Evolutionary conservation across 2,113 vertebrate genomes (phyloP).

Genomic region (Entelurus aequoreus): DNA sequence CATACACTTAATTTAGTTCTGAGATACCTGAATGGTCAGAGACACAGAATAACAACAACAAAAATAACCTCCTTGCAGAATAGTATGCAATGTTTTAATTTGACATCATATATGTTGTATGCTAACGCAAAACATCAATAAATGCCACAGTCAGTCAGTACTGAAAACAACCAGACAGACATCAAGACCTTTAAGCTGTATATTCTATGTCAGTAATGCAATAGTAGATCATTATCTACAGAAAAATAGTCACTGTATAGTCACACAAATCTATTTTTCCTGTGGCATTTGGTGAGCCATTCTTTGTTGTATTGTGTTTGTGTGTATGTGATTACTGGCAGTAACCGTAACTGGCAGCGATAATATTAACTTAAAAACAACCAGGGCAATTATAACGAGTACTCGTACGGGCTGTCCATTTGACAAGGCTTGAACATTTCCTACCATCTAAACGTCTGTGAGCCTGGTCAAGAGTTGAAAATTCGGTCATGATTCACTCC

Average conservation of each 20-base stretch:
- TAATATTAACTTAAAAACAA: background rate
- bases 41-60: background rate
- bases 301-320: background rate
- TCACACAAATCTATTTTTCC: background rate
- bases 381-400: background rate
- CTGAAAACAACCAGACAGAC: conserved; percentile 21
- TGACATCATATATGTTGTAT: conserved; percentile 22
- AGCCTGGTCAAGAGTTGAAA: no score
- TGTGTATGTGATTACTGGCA: background rate
- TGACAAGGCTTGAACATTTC: background rate
- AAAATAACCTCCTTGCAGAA: background rate
- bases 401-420: background rate
- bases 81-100: conserved; percentile 7
- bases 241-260: background rate
- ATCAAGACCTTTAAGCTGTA: conserved; percentile 20
- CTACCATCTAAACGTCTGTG: no score
- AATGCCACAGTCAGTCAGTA: conserved; percentile 29
- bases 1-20: background rate
- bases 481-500: no score
- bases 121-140: conserved; percentile 21
- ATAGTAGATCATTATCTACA: conserved; percentile 19
- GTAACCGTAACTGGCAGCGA: background rate
- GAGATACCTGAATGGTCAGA: no score
- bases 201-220: conserved; percentile 31
- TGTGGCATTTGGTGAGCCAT: background rate